These are phyloP conservation scores for Florisuga fusca DNA, from an alignment of 2,797 vertebrate genomes.

Conservation along the genomic window DNA sequence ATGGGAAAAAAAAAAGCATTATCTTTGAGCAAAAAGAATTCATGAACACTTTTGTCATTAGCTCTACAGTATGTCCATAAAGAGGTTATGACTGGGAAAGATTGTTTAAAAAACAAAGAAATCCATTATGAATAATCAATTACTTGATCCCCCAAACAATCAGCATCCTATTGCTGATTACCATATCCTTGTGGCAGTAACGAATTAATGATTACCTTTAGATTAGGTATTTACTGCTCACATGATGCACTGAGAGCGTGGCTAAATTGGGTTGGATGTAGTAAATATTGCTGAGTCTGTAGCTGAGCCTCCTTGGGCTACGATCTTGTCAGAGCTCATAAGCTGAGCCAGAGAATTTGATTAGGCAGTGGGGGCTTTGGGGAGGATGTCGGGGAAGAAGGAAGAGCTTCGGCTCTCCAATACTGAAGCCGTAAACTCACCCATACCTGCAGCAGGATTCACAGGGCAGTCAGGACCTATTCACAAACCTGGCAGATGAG, in stretches of 20 bases:
- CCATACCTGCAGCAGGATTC: background rate
- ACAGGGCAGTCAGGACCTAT: background rate
- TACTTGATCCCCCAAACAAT: constrained; percentile 18
- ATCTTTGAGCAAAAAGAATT: background rate
- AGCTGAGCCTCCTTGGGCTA: constrained; percentile 65
- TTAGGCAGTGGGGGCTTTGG: background rate
- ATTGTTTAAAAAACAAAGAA: constrained; percentile 20
- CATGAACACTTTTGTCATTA: background rate
- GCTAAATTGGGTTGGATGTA: constrained; percentile 57
- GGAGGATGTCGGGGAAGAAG: background rate
- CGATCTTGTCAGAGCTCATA: constrained; percentile 66
- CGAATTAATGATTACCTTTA: constrained; percentile 58
- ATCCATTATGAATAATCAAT: background rate
- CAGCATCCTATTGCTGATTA: constrained; percentile 17
- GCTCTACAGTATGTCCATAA: background rate
- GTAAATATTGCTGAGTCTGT: constrained; percentile 69
- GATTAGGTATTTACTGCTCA: background rate
- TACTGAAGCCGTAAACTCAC: background rate
- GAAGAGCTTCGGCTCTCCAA: background rate
- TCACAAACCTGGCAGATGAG: no score
- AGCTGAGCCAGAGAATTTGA: constrained; percentile 54
- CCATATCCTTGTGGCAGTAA: constrained; percentile 9
- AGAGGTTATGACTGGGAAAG: background rate
- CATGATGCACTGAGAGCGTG: background rate
- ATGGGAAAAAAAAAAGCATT: background rate